Percentiles rank a stretch among this genome's conserved stretches.
Evolutionary conservation across 2,888 invertebrate species (phyloP).

Genomic region (Ormyrus thymus): DNA sequence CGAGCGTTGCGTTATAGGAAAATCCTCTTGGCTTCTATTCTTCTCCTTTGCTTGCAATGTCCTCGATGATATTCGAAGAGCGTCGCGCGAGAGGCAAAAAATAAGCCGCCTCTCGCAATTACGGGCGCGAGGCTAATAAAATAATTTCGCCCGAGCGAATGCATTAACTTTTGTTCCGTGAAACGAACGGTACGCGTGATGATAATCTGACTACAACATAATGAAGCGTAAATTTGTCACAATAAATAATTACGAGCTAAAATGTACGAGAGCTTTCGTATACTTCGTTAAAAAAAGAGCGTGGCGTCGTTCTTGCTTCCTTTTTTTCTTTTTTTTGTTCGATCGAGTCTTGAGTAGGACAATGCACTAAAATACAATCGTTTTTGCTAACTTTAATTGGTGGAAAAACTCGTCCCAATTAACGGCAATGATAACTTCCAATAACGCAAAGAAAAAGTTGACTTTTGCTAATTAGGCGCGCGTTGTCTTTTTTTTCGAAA

Average conservation of each 20-base stretch:
- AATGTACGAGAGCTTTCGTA: too few relatives aligned
- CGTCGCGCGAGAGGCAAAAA: neutral
- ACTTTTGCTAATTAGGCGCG: conserved; percentile 32
- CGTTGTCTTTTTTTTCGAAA: conserved; percentile 10
- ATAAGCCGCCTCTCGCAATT: neutral
- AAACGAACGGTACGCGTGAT: too few relatives aligned
- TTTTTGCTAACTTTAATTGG: conserved; percentile 24
- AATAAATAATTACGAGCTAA: too few relatives aligned
- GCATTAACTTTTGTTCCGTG: too few relatives aligned
- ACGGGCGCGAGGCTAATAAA: too few relatives aligned
- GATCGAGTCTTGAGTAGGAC: too few relatives aligned
- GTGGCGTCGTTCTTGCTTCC: too few relatives aligned
- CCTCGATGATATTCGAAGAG: neutral
- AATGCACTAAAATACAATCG: neutral
- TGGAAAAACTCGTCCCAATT: conserved; percentile 35
- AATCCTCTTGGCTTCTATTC: conserved; percentile 6
- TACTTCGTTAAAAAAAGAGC: too few relatives aligned
- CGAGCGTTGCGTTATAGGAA: neutral
- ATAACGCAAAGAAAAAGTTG: neutral
- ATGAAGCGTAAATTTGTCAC: too few relatives aligned
- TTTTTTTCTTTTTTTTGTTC: too few relatives aligned
- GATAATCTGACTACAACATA: too few relatives aligned
- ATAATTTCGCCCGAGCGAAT: too few relatives aligned
- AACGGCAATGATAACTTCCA: conserved; percentile 25
- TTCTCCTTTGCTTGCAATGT: neutral